Evolutionary conservation across 2,113 vertebrate genomes (phyloP), one percentile per base, ranked within the genome.

Genomic region (Odocoileus virginianus): DNA sequence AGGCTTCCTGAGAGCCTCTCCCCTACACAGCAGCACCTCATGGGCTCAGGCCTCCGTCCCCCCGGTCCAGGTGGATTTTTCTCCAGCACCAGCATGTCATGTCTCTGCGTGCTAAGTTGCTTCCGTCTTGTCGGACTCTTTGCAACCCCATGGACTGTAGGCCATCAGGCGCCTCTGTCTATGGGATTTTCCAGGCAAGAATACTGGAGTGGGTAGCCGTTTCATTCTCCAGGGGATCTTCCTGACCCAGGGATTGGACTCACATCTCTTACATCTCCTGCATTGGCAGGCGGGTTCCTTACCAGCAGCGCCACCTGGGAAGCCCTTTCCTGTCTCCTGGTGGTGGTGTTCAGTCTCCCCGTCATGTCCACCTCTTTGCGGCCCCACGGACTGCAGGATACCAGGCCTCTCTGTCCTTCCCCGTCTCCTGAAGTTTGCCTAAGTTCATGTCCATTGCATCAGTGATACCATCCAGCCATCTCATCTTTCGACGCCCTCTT

Each of bases 11-110:
- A 60, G 57, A n/a, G 3, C 45, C 14, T n/a, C 57, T 23, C 7
- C 0, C 5, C 36, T 7, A 23, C 1, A 10, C 13, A 0, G 23
- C 78, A 16, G 4, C 2, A 25, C 30, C 30, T 45, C 45, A 0
- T 0, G 13, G 11, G 1, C 50, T 10, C 0, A 1, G 11, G 7
- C 27, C 52, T 19, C 16, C 3, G 6, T 5, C 17, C 47, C 78
- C 25, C 0, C 4, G 6, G 40, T 19, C 33, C 11, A 1, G 23
- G 13, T 0, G 30, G 40, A 17, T 2, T 9, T 8, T 27, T 8
- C n/a, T n/a, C 23, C 3, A 1, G n/a, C n/a, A 55, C 57, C 67
- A 45, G 33, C 19, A 1, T 23, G 2, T 1, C 4, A 8, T 50
- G 0, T 45, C 19, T n/a, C 21, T 76, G 71, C 23, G 3, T 4